phyloP scores from a whole-genome alignment of 2,113 vertebrate genomes.

The Catharus bicknelli region DNA sequence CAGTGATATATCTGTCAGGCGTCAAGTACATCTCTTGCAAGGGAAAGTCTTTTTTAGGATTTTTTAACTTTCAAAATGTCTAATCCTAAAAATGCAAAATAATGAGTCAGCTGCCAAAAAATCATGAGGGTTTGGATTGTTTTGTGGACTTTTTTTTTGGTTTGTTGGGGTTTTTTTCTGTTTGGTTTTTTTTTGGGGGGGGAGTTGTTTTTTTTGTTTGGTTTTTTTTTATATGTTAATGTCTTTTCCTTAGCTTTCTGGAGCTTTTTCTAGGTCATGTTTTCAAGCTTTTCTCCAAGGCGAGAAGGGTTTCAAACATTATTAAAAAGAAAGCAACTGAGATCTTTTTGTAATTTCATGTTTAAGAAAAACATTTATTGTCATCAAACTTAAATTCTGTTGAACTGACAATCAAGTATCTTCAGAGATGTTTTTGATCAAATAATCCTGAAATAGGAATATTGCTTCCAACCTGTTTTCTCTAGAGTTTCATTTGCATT shows the following conservation, averaged over 20 bases:
- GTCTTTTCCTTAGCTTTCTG: conserved; percentile 21
- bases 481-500: not conserved
- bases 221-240: not conserved
- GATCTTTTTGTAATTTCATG: conserved; percentile 11
- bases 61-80: conserved; percentile 47
- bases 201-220: not conserved
- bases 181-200: not conserved
- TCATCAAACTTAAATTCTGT: not conserved
- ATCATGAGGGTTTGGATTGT: not conserved
- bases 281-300: conserved; percentile 42
- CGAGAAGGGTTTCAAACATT: not conserved
- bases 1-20: conserved; percentile 51
- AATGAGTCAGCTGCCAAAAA: conserved; percentile 43
- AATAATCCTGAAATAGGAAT: not conserved
- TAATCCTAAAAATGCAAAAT: conserved; percentile 53
- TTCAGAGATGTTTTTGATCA: conserved; percentile 30
- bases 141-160: not conserved
- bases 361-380: conserved; percentile 25
- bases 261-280: conserved; percentile 42
- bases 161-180: too few species aligned
- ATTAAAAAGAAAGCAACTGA: not conserved
- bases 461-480: not conserved
- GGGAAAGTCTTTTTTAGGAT: conserved; percentile 35
- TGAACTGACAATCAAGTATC: conserved; percentile 6
- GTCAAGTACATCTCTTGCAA: conserved; percentile 45